phyloP scores from a whole-genome alignment of 2,113 vertebrate genomes.

The Amphiprion ocellaris region DNA sequence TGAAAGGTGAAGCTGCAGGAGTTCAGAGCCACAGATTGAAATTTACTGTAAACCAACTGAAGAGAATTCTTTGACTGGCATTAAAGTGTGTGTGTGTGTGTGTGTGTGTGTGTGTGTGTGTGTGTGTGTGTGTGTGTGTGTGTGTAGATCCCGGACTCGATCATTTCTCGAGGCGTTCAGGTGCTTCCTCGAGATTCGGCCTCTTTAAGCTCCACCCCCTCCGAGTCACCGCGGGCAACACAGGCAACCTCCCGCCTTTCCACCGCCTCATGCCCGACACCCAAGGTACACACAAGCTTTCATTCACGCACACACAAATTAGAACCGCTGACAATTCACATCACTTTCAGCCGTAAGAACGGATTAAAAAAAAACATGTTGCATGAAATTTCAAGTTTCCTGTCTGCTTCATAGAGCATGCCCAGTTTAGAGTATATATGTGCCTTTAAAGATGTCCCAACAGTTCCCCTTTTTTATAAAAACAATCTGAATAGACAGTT shows the following conservation, averaged over 20 bases:
- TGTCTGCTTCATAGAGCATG: slow-evolving; percentile 14
- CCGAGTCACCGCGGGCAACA: slow-evolving; percentile 95
- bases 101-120: slow-evolving; percentile 9
- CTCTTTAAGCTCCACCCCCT: slow-evolving; percentile 98
- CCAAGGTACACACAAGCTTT: slow-evolving; percentile 91
- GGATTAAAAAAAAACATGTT: not conserved
- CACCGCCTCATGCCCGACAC: slow-evolving; percentile 98
- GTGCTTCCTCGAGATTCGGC: slow-evolving; percentile 98
- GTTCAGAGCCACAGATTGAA: not conserved
- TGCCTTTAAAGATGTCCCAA: not conserved
- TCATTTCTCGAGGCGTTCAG: slow-evolving; percentile 99
- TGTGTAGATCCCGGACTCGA: slow-evolving; percentile 97
- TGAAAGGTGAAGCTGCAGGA: too few relatives aligned
- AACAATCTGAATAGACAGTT: not conserved
- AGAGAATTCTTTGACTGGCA: slow-evolving; percentile 13
- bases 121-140: slow-evolving; percentile 65
- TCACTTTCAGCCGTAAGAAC: not conserved
- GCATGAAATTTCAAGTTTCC: slow-evolving; percentile 13
- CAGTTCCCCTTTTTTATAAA: not conserved
- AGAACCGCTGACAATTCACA: not conserved
- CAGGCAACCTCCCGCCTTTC: slow-evolving; percentile 99
- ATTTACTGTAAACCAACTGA: slow-evolving; percentile 20
- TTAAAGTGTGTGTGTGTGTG: slow-evolving; percentile 36
- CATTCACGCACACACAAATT: slow-evolving; percentile 31
- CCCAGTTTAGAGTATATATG: not conserved